These are phyloP conservation scores for Amphiprion percula DNA, from an alignment of 2,113 vertebrate species.

Conservation along the genomic window DNA sequence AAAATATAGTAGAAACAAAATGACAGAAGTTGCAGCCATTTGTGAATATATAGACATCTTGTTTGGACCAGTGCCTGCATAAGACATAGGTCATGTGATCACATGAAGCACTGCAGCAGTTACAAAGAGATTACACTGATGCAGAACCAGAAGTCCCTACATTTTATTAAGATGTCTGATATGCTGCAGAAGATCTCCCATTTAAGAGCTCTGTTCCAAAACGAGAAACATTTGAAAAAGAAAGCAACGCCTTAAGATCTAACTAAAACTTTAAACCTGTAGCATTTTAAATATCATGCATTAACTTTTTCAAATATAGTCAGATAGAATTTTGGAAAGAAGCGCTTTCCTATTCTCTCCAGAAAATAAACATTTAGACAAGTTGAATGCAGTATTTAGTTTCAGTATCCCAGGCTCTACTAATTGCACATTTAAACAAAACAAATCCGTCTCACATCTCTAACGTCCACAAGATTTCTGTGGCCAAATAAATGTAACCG, in stretches of 20 bases:
- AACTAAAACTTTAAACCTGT: neutral
- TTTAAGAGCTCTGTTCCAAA: constrained; percentile 26
- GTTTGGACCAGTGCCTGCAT: constrained; percentile 26
- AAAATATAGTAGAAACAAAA: constrained; percentile 45
- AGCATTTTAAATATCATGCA: neutral
- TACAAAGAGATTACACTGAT: neutral
- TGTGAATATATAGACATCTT: constrained; percentile 12
- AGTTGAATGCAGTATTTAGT: constrained; percentile 14
- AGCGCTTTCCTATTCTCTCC: neutral
- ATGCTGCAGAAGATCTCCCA: constrained; percentile 38
- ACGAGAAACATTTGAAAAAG: constrained; percentile 12
- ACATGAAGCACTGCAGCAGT: constrained; percentile 28
- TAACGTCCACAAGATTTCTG: constrained; percentile 30
- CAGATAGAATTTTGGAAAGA: neutral
- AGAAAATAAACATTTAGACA: constrained; percentile 23
- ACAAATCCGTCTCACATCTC: neutral
- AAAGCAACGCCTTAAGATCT: neutral
- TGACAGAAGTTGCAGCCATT: constrained; percentile 21
- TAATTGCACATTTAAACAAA: constrained; percentile 65
- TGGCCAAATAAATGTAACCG: constrained; percentile 44
- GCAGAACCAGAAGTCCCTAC: constrained; percentile 11
- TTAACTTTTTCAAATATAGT: constrained; percentile 17
- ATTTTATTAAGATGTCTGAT: constrained; percentile 5
- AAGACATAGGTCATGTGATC: constrained; percentile 39
- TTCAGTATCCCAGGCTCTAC: constrained; percentile 16